These are phyloP conservation scores for Chrysolina oricalcia DNA, from an alignment of 2,888 invertebrate species.

Conservation along the genomic window DNA sequence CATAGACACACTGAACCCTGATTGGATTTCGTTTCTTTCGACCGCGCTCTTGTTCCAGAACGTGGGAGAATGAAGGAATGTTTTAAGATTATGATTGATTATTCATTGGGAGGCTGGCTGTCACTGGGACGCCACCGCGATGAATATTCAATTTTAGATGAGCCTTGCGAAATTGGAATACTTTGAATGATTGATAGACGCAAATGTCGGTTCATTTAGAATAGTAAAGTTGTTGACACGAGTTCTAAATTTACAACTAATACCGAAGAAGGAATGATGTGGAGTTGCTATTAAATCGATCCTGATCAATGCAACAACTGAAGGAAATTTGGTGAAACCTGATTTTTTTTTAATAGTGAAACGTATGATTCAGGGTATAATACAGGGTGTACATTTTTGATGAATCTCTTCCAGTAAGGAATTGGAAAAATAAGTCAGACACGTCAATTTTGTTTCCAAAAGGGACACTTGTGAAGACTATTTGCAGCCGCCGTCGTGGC, in stretches of 20 bases:
- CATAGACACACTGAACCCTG: no score
- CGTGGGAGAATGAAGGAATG: not conserved
- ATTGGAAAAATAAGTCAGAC: no score
- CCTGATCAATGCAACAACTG: not conserved
- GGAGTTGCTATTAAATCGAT: not conserved
- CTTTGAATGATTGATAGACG: not conserved
- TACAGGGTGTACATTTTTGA: no score
- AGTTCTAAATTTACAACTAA: not conserved
- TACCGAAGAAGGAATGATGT: not conserved
- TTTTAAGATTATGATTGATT: not conserved
- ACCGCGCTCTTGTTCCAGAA: not conserved
- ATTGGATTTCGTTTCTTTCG: not conserved
- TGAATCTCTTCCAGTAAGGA: no score
- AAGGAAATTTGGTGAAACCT: no score
- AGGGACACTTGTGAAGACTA: no score
- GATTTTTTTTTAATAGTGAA: no score
- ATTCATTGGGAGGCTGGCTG: not conserved
- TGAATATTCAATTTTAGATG: slow-evolving; percentile 1
- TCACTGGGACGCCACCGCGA: not conserved
- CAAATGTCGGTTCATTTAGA: not conserved
- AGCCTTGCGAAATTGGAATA: not conserved
- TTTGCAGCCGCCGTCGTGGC: no score
- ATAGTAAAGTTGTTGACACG: not conserved
- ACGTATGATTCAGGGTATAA: no score
- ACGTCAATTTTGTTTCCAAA: no score